Base-by-base conservation (phyloP, 2,113 vertebrate species). In the Dasyurus viverrinus region DNA sequence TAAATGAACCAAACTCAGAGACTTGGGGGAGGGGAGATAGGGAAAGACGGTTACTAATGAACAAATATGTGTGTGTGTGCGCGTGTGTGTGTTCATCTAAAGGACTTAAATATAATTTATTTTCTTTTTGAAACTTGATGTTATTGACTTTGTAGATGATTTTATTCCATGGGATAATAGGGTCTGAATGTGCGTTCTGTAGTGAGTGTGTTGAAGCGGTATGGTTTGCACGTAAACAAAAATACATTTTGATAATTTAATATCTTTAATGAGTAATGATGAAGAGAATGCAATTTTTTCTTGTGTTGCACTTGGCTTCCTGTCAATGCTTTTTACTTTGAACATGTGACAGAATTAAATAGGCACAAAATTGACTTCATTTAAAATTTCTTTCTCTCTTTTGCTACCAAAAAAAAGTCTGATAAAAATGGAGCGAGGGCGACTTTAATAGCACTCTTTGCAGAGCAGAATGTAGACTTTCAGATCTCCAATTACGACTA, bases 1-100 rank as follows among this genome's bases (percentile, higher is more conserved):
- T 98, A 99, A 99, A 99, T 99, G 98, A 99, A 98, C 97, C 97
- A 97, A 99, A 99, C 98, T 98, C 96, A 26, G 93, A 23, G 91
- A 89, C 36, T 94, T 94, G 96, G 93, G 95, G 91, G 54, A 97
- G 96, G 96, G 94, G 93, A 90, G 54, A 91, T 96, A 94, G 96
- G 24, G 90, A 97, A 98, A 98, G 96, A 94, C 76, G 94, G 91
- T 36, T 98, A 98, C 96, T 98, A 97, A 96, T 97, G 92, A 96
- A 97, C 97, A 54, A 89, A 91, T 92, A 93, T 96, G 96, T 90
- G 92, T 95, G 1, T 27, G 8, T 96, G 50, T 52, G 48, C 48
- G 47, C 47, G n/a, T n/a, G 36, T 92, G 96, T 0, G 0, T 97
- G 53, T 92, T 93, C 93, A 95, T 93, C 96, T 96, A 95, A 50